Conservation (phyloP, 2,888 invertebrate genomes). For the Drosophila phalerata region DNA sequence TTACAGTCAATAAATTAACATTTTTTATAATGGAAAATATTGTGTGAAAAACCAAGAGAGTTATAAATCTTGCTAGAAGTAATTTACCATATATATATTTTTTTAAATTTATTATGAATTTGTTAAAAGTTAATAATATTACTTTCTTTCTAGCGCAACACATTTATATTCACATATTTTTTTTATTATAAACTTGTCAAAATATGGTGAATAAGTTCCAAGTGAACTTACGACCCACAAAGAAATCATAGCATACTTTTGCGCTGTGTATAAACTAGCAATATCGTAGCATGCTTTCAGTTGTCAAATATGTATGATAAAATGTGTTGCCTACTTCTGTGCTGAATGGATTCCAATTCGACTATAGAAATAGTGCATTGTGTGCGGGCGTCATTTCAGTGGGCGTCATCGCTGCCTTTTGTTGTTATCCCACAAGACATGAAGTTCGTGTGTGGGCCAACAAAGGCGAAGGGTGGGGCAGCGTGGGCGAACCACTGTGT, state of each 20-base stretch:
- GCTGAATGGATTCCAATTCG: slow-evolving; percentile 22
- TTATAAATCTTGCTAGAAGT: neutral
- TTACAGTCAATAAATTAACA: neutral
- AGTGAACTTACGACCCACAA: slow-evolving; percentile 35
- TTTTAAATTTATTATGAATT: too few relatives aligned
- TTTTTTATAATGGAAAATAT: neutral
- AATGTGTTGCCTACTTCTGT: slow-evolving; percentile 50
- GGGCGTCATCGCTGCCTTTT: slow-evolving; percentile 35
- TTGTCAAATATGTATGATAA: neutral
- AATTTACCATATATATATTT: too few relatives aligned
- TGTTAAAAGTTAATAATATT: too few relatives aligned
- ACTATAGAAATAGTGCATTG: slow-evolving; percentile 29
- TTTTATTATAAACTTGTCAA: neutral
- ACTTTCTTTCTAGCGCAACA: too few relatives aligned
- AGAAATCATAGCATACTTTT: slow-evolving; percentile 51
- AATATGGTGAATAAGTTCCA: neutral
- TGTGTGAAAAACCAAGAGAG: neutral
- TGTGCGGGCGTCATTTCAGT: slow-evolving; percentile 15
- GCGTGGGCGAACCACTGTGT: slow-evolving; percentile 35
- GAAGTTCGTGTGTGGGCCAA: slow-evolving; percentile 53
- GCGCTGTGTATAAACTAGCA: slow-evolving; percentile 2
- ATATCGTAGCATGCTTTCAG: slow-evolving; percentile 40
- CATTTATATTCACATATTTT: too few relatives aligned
- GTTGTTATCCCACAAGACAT: slow-evolving; percentile 20
- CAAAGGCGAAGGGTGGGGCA: slow-evolving; percentile 30